Evolutionary conservation across 1,140 invertebrate species (phyloP).

Genomic region (Trichonephila clavata): DNA sequence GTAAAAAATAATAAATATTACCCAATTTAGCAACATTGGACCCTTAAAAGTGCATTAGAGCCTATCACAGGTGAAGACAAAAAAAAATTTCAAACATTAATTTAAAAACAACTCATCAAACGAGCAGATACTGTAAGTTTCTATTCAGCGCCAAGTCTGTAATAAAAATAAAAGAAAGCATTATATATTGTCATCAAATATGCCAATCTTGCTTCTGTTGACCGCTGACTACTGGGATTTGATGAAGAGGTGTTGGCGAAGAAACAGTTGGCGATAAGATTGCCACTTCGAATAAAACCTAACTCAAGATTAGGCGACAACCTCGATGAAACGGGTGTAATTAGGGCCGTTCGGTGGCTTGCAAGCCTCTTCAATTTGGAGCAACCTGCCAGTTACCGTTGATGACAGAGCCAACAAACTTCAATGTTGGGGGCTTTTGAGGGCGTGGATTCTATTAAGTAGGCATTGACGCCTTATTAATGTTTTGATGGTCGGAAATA

Average conservation of each 20-base stretch:
- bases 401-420: slow-evolving; percentile 44
- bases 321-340: slow-evolving; percentile 37
- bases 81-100: too few species aligned
- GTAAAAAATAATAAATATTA: too few species aligned
- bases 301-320: slow-evolving; percentile 5
- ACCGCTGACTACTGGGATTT: neutral
- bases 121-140: too few species aligned
- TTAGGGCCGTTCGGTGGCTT: slow-evolving; percentile 34
- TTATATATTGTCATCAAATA: neutral
- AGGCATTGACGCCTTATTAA: slow-evolving; percentile 46
- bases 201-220: neutral
- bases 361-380: slow-evolving; percentile 35
- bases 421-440: slow-evolving; percentile 33
- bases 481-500: neutral
- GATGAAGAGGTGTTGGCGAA: neutral
- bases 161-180: neutral
- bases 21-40: too few species aligned
- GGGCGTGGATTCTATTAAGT: slow-evolving; percentile 39
- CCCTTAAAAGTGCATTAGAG: too few species aligned
- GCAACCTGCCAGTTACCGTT: slow-evolving; percentile 52
- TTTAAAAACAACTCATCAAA: too few species aligned
- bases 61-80: too few species aligned
- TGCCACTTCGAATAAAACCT: neutral
- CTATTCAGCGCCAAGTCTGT: too few species aligned
- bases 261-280: neutral